These are phyloP conservation scores for Monopterus albus DNA, from an alignment of 2,113 vertebrate genomes.

Conservation along the genomic window DNA sequence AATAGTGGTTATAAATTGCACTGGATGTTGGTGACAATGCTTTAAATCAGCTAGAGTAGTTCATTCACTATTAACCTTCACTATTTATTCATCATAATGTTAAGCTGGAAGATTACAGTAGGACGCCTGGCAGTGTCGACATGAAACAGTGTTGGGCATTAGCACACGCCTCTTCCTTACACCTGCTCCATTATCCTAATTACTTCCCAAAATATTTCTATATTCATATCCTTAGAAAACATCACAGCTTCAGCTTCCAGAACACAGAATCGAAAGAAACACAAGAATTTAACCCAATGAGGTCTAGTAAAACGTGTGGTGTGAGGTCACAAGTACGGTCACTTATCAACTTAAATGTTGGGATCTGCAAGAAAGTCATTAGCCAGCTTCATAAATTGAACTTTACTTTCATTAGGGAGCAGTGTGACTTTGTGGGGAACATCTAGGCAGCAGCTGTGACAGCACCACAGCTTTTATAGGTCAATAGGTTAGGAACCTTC, in stretches of 20 bases:
- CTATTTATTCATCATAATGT: constrained; percentile 17
- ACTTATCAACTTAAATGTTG: constrained; percentile 6
- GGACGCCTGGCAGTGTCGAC: constrained; percentile 16
- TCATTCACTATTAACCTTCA: constrained; percentile 13
- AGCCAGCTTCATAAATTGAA: constrained; percentile 8
- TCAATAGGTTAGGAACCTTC: constrained; percentile 68
- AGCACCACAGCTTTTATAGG: constrained; percentile 44
- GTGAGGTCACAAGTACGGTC: not conserved
- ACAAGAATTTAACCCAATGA: not conserved
- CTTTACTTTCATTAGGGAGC: constrained; percentile 35
- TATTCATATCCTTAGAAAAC: not conserved
- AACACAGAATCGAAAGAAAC: not conserved
- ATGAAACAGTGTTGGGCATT: constrained; percentile 16
- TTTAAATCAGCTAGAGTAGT: constrained; percentile 11
- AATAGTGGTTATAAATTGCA: not conserved
- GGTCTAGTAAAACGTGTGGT: not conserved
- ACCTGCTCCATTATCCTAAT: constrained; percentile 10
- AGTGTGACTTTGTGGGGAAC: constrained; percentile 32
- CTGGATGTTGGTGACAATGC: not conserved
- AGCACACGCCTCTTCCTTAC: not conserved
- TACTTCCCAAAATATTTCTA: not conserved
- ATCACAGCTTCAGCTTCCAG: not conserved
- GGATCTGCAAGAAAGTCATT: constrained; percentile 4
- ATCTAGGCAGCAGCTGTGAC: constrained; percentile 73
- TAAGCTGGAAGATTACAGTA: not conserved